Conservation (phyloP, 2,113 vertebrate genomes). For the Siniperca chuatsi region DNA sequence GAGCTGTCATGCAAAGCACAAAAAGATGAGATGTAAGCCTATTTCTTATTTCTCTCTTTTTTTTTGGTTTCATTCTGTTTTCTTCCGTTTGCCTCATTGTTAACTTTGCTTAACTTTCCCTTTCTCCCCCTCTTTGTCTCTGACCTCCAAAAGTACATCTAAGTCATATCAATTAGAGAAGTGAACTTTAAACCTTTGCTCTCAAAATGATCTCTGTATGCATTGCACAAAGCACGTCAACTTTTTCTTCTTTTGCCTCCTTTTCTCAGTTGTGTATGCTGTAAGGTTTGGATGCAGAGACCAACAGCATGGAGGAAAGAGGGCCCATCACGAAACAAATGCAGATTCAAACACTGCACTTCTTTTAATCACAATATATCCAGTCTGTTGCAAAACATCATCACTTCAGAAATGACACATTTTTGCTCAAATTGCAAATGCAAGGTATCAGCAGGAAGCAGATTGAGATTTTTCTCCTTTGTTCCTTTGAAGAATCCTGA, state of each 20-base stretch:
- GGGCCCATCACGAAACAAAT: neutral
- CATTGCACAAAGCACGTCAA: neutral
- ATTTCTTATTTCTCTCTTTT: conserved; percentile 15
- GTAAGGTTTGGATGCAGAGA: conserved; percentile 7
- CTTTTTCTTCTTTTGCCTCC: neutral
- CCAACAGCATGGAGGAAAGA: neutral
- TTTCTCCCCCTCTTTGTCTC: neutral
- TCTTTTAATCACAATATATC: neutral
- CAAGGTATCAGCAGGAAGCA: conserved; percentile 13
- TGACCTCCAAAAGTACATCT: neutral
- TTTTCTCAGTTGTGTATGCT: neutral
- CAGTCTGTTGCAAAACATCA: conserved; percentile 11
- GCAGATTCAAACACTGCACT: neutral
- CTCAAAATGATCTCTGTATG: conserved; percentile 9
- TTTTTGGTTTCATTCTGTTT: conserved; percentile 19
- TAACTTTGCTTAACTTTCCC: conserved; percentile 29
- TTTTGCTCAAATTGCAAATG: conserved; percentile 17
- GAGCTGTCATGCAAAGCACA: conserved; percentile 63
- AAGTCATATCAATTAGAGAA: conserved; percentile 46
- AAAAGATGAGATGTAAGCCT: conserved; percentile 48
- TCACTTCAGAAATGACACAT: conserved; percentile 6
- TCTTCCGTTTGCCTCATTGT: conserved; percentile 44
- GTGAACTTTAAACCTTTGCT: conserved; percentile 41
- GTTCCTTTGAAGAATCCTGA: conserved; percentile 22
- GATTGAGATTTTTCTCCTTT: conserved; percentile 16